phyloP scores from a whole-genome alignment of 2,113 vertebrate species.

The Menidia beryllina region DNA sequence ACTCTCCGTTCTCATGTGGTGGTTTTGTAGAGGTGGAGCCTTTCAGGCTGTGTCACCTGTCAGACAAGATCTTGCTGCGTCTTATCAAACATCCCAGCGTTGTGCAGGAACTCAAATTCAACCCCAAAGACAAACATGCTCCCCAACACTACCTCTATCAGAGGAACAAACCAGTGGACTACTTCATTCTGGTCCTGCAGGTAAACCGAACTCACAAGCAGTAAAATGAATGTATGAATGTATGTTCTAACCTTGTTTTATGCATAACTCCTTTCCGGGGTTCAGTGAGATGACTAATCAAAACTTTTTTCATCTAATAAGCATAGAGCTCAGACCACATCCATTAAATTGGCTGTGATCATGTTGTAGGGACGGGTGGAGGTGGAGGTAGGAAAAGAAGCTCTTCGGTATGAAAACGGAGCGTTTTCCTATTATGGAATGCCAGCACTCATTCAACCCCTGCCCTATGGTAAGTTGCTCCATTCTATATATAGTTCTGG shows the following conservation, averaged over 20 bases:
- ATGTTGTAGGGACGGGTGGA: slow-evolving; percentile 91
- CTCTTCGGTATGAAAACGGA: slow-evolving; percentile 94
- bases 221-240: not conserved
- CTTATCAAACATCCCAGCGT: slow-evolving; percentile 94
- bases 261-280: not conserved
- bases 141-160: slow-evolving; percentile 93
- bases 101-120: slow-evolving; percentile 93
- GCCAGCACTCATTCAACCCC: slow-evolving; percentile 87
- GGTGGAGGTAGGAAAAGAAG: slow-evolving; percentile 96
- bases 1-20: not conserved
- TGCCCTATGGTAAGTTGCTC: slow-evolving; percentile 84
- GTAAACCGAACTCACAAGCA: slow-evolving; percentile 70
- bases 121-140: slow-evolving; percentile 90
- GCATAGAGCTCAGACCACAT: not conserved
- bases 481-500: slow-evolving; percentile 1
- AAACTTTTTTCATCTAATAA: slow-evolving; percentile 1
- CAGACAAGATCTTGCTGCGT: slow-evolving; percentile 95
- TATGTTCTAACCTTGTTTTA: too few relatives aligned
- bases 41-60: slow-evolving; percentile 90
- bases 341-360: slow-evolving; percentile 39
- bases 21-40: slow-evolving; percentile 89
- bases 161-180: slow-evolving; percentile 93
- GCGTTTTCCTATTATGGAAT: slow-evolving; percentile 96
- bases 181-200: slow-evolving; percentile 94
- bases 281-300: slow-evolving; percentile 35